These are phyloP conservation scores for Trichogramma pretiosum DNA, from an alignment of 1,140 invertebrate species.

Conservation along the genomic window DNA sequence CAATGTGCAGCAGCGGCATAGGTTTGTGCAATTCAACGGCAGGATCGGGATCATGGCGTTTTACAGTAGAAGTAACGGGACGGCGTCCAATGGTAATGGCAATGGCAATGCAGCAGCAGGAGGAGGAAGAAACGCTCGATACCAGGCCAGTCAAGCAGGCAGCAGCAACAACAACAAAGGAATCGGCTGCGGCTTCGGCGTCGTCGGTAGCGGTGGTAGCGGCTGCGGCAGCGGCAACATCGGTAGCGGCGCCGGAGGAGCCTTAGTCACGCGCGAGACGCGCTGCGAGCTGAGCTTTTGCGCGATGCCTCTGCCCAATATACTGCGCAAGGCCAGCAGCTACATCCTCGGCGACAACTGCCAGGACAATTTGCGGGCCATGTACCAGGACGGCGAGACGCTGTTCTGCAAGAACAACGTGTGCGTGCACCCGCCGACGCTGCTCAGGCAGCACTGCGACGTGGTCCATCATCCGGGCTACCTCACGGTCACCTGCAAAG, in stretches of 20 bases:
- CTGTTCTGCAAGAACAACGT: conserved; percentile 89
- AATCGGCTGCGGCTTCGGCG: neutral
- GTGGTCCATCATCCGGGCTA: conserved; percentile 87
- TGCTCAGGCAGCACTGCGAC: conserved; percentile 68
- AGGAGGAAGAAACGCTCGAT: too few species aligned
- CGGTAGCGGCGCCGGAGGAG: neutral
- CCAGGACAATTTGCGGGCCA: conserved; percentile 30
- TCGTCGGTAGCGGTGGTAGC: neutral
- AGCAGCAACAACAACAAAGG: too few species aligned
- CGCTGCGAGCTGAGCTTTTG: conserved; percentile 16
- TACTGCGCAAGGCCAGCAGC: conserved; percentile 66
- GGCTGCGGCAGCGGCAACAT: neutral
- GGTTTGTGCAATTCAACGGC: too few species aligned
- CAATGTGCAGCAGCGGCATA: too few species aligned
- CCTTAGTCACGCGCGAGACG: conserved; percentile 1
- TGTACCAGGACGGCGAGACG: conserved; percentile 72
- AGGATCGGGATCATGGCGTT: too few species aligned
- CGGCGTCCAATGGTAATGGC: too few species aligned
- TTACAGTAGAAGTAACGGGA: too few species aligned
- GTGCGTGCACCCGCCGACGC: conserved; percentile 85
- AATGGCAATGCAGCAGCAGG: conserved; percentile 5
- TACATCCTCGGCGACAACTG: conserved; percentile 65
- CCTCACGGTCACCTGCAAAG: conserved; percentile 72
- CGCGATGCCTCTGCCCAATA: conserved; percentile 64
- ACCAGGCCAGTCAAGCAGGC: too few species aligned